Base-by-base conservation (phyloP, 2,888 invertebrate genomes). In the Griposia aprilina region DNA sequence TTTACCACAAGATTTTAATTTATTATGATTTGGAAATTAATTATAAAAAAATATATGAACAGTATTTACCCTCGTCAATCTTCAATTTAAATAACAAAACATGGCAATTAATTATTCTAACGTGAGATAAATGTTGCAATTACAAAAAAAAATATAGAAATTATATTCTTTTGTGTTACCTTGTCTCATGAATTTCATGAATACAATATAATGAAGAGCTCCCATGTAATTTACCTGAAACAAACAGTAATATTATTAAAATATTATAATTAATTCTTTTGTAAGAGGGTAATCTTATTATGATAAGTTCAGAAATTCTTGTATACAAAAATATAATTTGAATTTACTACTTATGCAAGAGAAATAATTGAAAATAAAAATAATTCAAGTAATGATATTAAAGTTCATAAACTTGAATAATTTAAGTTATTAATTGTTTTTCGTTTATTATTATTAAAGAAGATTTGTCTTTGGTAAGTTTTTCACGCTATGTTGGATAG, bases 241-340 rank as follows among this genome's bases (percentile, higher is more conserved):
- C 88, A 89, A 89, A 82, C 70, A 83, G 81, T 78, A 84, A 85
- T 81, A 79, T 52, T 83, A 85, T 88, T 88, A 88, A 88, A 79
- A 88, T 88, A 88, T 88, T 85, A 75, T 83, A 88, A 88, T 87
- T 75, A 80, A 88, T 87, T 87, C 88, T 76, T 87, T 85, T 87
- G 87, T 87, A 48, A 13, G 20, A 17, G n/a, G 63, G 77, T 86
- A 81, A 88, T 87, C 81, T 82, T 81, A 78, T 74, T 82, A 75
- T 74, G 69, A 77, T 71, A 86, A 86, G 63, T 81, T 72, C 30
- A 48, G 41, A 78, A 84, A 71, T 72, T 75, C 55, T 67, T 66
- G 55, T 76, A 73, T 76, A 82, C 75, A 80, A 78, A 79, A 78
- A 75, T 76, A 41, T 26, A 41, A 57, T 75, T 77, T 69, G 36